Conservation (phyloP, 2,888 invertebrate genomes). For the Erannis defoliaria region DNA sequence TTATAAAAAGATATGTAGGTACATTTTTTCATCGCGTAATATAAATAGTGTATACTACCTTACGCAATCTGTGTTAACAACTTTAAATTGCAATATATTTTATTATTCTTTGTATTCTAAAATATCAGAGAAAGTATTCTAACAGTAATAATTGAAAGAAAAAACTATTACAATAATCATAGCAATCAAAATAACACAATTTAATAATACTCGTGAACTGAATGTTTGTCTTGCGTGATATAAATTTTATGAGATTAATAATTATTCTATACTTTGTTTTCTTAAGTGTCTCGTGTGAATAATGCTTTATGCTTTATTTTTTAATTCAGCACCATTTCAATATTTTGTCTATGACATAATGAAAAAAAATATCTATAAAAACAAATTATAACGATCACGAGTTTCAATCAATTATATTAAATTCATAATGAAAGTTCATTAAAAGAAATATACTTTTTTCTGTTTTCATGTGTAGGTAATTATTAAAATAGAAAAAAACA, state of each 20-base stretch:
- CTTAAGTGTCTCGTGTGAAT: neutral
- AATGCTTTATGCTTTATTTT: too few relatives aligned
- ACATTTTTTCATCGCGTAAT: neutral
- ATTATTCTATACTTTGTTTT: neutral
- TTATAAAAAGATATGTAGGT: too few relatives aligned
- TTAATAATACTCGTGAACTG: neutral
- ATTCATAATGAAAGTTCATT: too few relatives aligned
- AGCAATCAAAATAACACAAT: neutral
- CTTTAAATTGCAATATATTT: neutral
- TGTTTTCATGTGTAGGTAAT: too few relatives aligned
- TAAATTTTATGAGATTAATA: neutral
- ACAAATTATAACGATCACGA: too few relatives aligned
- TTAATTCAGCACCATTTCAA: too few relatives aligned
- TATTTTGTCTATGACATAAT: too few relatives aligned
- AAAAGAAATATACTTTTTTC: too few relatives aligned
- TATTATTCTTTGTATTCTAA: constrained; percentile 1
- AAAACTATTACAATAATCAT: neutral
- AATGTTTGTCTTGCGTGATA: neutral
- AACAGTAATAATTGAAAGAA: constrained; percentile 14
- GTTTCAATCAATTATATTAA: too few relatives aligned
- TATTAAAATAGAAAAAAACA: too few relatives aligned
- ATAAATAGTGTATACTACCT: neutral
- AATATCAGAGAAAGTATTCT: constrained; percentile 5
- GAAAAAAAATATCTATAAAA: too few relatives aligned
- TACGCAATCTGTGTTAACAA: neutral